A percentile compares a stretch with the other conserved stretches of the same genome.
Conservation (phyloP, 2,113 vertebrate genomes). For the Aegotheles bennettii region DNA sequence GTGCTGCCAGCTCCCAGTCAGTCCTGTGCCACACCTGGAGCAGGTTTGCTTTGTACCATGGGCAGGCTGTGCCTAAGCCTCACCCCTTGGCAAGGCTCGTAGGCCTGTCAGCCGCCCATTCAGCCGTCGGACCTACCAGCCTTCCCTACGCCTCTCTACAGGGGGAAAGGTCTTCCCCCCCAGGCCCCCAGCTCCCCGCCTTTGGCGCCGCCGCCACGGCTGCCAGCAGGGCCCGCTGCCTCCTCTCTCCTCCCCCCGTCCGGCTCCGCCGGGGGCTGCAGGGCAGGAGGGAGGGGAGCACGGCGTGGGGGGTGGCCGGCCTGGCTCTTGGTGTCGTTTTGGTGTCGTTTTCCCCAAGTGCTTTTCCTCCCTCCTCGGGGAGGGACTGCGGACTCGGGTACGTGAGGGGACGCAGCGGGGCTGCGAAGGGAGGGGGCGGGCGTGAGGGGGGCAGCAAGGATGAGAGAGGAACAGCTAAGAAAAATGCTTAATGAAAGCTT, state of each 20-base stretch:
- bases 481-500: neutral
- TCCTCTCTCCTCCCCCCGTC: neutral
- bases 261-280: neutral
- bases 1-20: rapidly evolving
- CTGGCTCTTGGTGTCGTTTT: too few relatives aligned
- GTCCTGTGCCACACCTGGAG: rapidly evolving
- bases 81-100: rapidly evolving
- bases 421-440: neutral
- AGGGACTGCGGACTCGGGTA: neutral
- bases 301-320: rapidly evolving
- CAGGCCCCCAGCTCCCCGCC: rapidly evolving
- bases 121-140: rapidly evolving
- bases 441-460: neutral
- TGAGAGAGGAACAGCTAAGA: neutral
- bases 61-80: neutral
- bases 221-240: neutral
- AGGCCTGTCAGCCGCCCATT: neutral
- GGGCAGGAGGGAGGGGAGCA: neutral
- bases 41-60: rapidly evolving
- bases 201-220: rapidly evolving
- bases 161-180: rapidly evolving
- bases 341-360: rapidly evolving
- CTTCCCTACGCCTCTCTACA: rapidly evolving
- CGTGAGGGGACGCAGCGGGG: rapidly evolving
- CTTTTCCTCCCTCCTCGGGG: neutral